Evolutionary conservation across 2,797 vertebrate genomes (phyloP), one percentile per base, ranked within the genome.

Genomic region (Pangasius djambal): DNA sequence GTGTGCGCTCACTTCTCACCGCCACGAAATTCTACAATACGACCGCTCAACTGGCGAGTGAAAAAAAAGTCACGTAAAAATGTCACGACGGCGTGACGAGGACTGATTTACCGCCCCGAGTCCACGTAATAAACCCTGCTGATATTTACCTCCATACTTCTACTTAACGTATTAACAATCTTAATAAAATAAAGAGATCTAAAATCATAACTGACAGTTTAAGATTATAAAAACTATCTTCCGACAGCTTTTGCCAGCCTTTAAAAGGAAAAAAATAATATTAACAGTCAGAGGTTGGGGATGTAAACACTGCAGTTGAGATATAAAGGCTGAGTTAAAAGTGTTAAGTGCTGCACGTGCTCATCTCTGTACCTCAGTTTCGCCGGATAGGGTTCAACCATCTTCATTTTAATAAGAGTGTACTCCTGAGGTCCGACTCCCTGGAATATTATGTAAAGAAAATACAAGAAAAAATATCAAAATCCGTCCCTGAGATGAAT

Each of bases 361-460:
- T 44, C 22, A 15, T 6, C 3, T 89, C 91, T 94, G 63, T 95
- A 98, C 97, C 98, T 99, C 92, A 99, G 90, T 93, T 98, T 99
- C 48, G 96, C 87, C 4, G 99, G 98, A 88, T 97, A 98, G 1
- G 98, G 98, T 61, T 99, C 98, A 75, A 98, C 92, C 31, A 99
- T 94, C 95, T 98, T 98, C 97, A 99, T 97, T 96, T 99, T 99
- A 92, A 99, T 95, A 34, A 99, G 96, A 0, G 98, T 99, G 89
- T 99, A 99, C 92, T 99, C 99, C 88, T 99, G 99, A 92, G 98
- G 98, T 86, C 97, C 98, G 28, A 99, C 97, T 93, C 98, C 99
- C 99, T 99, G 87, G 15, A 91, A 86, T 22, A 40, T 40, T 40
- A 40, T 40, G 2, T 2, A 12, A 2, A 40, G 40, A 34, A 67